These are phyloP conservation scores for Melanostigma gelatinosum DNA, from an alignment of 2,113 vertebrate genomes.

Conservation along the genomic window DNA sequence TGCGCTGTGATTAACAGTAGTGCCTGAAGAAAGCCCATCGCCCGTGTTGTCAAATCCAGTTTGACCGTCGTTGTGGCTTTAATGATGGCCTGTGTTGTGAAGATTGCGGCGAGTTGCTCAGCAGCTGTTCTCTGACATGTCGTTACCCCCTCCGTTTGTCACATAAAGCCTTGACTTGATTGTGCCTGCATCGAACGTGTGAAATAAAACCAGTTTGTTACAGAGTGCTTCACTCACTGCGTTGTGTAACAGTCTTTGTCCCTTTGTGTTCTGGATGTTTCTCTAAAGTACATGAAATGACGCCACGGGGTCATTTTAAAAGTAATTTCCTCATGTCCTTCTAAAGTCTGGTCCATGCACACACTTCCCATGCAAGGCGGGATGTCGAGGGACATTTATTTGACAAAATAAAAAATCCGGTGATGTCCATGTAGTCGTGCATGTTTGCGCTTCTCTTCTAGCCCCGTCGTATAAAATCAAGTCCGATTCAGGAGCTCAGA, in stretches of 20 bases:
- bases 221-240: slow-evolving; percentile 3
- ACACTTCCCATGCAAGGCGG: not conserved
- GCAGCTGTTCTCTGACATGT: slow-evolving; percentile 25
- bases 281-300: not conserved
- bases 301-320: not conserved
- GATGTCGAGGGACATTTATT: not conserved
- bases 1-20: slow-evolving; percentile 17
- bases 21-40: slow-evolving; percentile 43
- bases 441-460: not conserved
- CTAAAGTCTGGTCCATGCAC: not conserved
- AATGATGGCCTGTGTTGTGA: slow-evolving; percentile 53
- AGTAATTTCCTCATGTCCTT: not conserved
- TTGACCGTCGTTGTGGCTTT: slow-evolving; percentile 22
- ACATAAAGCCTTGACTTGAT: slow-evolving; percentile 22
- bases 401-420: not conserved
- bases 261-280: not conserved
- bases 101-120: slow-evolving; percentile 48
- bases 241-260: not conserved
- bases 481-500: not conserved
- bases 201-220: slow-evolving; percentile 57
- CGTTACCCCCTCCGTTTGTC: slow-evolving; percentile 7
- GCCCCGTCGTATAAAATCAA: not conserved
- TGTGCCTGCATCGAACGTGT: slow-evolving; percentile 12
- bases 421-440: not conserved
- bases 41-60: not conserved